phyloP scores from a whole-genome alignment of 2,797 vertebrate genomes.

The Loriculus beryllinus region DNA sequence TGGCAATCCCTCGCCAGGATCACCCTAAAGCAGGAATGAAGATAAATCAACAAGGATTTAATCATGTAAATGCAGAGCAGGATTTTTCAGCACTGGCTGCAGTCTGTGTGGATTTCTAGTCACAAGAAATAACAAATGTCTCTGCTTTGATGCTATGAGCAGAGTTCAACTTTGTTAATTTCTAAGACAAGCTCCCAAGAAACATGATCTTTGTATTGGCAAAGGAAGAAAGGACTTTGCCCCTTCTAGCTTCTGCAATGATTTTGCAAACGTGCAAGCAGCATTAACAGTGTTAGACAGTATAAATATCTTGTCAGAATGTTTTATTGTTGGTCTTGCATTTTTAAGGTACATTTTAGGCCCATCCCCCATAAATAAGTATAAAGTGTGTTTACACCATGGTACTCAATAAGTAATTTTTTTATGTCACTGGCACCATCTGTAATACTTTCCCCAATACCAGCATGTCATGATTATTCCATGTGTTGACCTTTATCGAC shows the following conservation, averaged over 20 bases:
- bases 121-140: neutral
- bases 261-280: neutral
- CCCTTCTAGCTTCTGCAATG: neutral
- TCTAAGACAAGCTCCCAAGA: neutral
- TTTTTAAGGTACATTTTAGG: neutral
- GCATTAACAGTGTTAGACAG: neutral
- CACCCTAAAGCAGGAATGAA: slow-evolving; percentile 74
- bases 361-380: neutral
- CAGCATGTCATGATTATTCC: neutral
- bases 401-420: neutral
- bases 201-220: neutral
- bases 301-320: neutral
- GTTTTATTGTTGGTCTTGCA: neutral
- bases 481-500: neutral
- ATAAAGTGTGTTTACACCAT: neutral
- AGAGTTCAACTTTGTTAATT: neutral
- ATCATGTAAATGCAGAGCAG: neutral
- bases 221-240: neutral
- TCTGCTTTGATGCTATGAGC: neutral
- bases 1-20: slow-evolving; percentile 75
- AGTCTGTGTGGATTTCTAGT: neutral
- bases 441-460: neutral
- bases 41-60: neutral
- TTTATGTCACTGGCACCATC: neutral
- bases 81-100: neutral